These are phyloP conservation scores for Ericerus pela DNA, from an alignment of 1,140 invertebrate species.

Conservation along the genomic window DNA sequence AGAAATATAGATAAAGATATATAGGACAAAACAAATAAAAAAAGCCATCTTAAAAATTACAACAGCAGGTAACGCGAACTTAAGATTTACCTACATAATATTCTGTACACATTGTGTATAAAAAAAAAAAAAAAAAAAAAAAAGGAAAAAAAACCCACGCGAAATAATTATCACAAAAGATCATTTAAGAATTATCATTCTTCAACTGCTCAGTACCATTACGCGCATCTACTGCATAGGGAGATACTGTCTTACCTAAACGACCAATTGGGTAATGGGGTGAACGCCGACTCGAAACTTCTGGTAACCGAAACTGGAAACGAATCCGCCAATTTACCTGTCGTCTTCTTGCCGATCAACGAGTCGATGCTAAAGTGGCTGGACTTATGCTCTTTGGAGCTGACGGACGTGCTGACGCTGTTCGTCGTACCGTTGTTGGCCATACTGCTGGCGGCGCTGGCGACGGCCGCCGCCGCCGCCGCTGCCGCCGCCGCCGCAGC, in stretches of 20 bases:
- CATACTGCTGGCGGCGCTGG: slow-evolving; percentile 37
- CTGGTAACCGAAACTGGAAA: slow-evolving; percentile 17
- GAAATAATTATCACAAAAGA: no score
- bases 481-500: slow-evolving; percentile 21
- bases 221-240: no score
- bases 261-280: slow-evolving; percentile 18
- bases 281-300: slow-evolving; percentile 24
- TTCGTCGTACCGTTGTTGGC: slow-evolving; percentile 26
- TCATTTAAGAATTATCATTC: no score
- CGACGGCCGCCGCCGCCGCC: slow-evolving; percentile 27
- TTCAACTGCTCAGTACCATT: no score
- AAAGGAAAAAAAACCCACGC: no score
- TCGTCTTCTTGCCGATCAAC: not conserved
- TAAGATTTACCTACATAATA: no score
- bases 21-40: no score
- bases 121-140: no score
- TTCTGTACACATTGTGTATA: no score
- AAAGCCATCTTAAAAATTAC: no score
- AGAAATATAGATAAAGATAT: no score
- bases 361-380: not conserved
- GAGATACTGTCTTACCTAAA: not conserved
- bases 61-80: no score
- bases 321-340: not conserved
- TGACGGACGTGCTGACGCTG: slow-evolving; percentile 23
- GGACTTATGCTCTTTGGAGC: not conserved